A percentile compares a stretch with the other conserved stretches of the same genome.
Evolutionary conservation across 2,113 vertebrate species (phyloP).

Genomic region (Aphyosemion australe): DNA sequence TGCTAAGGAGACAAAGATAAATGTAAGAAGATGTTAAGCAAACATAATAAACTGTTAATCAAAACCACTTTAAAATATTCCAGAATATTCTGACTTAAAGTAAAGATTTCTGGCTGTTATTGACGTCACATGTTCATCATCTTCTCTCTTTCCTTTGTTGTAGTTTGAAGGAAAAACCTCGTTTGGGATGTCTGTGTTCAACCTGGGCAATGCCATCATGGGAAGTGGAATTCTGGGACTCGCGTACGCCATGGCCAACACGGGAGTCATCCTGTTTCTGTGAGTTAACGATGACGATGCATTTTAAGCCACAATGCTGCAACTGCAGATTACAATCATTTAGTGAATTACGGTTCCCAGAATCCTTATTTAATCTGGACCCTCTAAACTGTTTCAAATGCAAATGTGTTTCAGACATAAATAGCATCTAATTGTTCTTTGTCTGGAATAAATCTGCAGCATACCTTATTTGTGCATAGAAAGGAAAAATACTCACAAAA

Average conservation of each 20-base stretch:
- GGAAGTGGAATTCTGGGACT: slow-evolving; percentile 96
- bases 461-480: neutral
- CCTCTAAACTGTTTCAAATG: neutral
- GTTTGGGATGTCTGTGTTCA: slow-evolving; percentile 97
- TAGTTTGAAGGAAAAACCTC: slow-evolving; percentile 98
- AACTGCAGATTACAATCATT: neutral
- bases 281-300: slow-evolving; percentile 76
- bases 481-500: slow-evolving; percentile 18
- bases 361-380: slow-evolving; percentile 24
- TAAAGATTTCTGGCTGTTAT: too few species aligned
- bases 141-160: neutral
- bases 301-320: neutral
- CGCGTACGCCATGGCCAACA: slow-evolving; percentile 97
- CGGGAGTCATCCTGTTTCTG: slow-evolving; percentile 94
- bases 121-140: too few species aligned
- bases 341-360: neutral
- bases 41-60: too few species aligned
- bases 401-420: slow-evolving; percentile 17
- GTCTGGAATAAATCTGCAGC: slow-evolving; percentile 17
- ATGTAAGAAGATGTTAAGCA: too few species aligned
- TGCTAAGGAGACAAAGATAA: too few species aligned
- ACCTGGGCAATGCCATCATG: slow-evolving; percentile 99
- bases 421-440: slow-evolving; percentile 20
- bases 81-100: too few species aligned
- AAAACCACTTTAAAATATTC: too few species aligned